These are phyloP conservation scores for Papilio gigon DNA, from an alignment of 2,888 invertebrate genomes.

Conservation along the genomic window DNA sequence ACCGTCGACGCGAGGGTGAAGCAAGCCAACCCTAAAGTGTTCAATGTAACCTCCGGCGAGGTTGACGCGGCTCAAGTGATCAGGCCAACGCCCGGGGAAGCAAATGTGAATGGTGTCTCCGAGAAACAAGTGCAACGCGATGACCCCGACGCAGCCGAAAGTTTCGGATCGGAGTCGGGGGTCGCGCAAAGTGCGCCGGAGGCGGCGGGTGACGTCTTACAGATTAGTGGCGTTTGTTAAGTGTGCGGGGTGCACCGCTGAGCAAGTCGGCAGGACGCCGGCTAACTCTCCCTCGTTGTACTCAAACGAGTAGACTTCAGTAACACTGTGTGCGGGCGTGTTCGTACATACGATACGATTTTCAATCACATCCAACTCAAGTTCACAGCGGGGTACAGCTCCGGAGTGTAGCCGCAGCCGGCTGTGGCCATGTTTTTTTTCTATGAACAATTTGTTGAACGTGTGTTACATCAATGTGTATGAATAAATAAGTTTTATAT, in stretches of 20 bases:
- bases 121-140: background rate
- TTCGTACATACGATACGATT: too few relatives aligned
- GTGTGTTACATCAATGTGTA: background rate
- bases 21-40: constrained; percentile 1
- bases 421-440: too few relatives aligned
- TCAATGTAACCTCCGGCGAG: background rate
- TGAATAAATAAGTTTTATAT: background rate
- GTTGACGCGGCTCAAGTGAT: background rate
- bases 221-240: background rate
- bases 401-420: too few relatives aligned
- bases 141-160: background rate
- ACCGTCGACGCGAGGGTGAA: background rate
- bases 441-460: too few relatives aligned
- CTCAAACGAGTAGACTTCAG: too few relatives aligned
- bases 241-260: too few relatives aligned
- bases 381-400: too few relatives aligned
- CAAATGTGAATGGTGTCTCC: background rate
- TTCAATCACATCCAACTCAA: too few relatives aligned
- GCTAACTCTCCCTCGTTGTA: too few relatives aligned
- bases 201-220: background rate
- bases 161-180: background rate
- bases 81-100: background rate
- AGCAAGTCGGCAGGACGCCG: too few relatives aligned
- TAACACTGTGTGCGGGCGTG: too few relatives aligned
- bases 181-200: background rate